phyloP scores from a whole-genome alignment of 2,113 vertebrate species.

The Xiphophorus couchianus region DNA sequence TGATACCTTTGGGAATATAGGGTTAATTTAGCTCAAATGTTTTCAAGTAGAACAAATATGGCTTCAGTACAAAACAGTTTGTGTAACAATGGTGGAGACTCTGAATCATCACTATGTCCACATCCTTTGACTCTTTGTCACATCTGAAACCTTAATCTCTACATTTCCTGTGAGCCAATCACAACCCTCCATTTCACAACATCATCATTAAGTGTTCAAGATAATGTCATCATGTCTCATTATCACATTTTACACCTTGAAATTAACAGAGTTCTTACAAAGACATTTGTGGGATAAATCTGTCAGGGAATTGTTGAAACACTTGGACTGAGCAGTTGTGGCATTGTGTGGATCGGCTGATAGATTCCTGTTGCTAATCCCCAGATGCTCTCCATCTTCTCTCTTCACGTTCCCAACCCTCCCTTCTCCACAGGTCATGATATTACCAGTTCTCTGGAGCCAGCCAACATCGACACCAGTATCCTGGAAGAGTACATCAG shows the following conservation, averaged over 20 bases:
- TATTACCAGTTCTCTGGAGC: conserved; percentile 97
- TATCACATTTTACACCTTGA: background rate
- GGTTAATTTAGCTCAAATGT: background rate
- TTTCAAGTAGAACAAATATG: background rate
- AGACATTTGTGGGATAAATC: conserved; percentile 1
- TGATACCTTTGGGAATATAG: too few relatives aligned
- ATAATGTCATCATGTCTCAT: background rate
- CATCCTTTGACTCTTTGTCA: conserved; percentile 31
- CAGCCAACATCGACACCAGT: conserved; percentile 97
- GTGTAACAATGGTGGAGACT: conserved; percentile 20
- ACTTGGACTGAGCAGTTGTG: conserved; percentile 35
- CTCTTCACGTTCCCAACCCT: conserved; percentile 50
- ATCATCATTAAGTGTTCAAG: background rate
- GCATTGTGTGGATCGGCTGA: conserved; percentile 43
- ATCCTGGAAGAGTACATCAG: conserved; percentile 99
- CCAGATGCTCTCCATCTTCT: conserved; percentile 67
- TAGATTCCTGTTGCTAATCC: conserved; percentile 65
- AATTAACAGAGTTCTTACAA: conserved; percentile 1
- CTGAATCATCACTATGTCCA: conserved; percentile 42
- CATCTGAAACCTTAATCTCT: conserved; percentile 21
- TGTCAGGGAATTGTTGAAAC: conserved; percentile 33
- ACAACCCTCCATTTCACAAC: conserved; percentile 1
- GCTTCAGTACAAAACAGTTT: background rate
- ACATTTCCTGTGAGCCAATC: conserved; percentile 27
- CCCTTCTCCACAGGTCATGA: conserved; percentile 88